Evolutionary conservation across 2,113 vertebrate species (phyloP), one percentile per base, ranked within the genome.

Genomic region (Eublepharis macularius): DNA sequence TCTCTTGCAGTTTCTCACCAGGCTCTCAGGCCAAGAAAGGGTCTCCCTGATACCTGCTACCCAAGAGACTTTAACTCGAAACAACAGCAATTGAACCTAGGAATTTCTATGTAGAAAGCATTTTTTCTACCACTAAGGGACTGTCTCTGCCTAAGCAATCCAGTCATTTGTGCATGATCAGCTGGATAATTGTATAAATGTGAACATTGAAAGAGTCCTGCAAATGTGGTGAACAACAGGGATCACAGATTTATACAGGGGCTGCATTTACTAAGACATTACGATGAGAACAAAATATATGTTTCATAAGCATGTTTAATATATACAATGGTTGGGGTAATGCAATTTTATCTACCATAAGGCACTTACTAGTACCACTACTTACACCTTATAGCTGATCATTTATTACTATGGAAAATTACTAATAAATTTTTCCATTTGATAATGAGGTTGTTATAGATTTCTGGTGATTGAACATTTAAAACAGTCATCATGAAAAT

Each of bases 391-490:
- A 16, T 36, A 84, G 70, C 39, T 54, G 21, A n/a, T 36, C 36
- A 16, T 70, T 78, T 60, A 34, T 11, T 14, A 43, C 6, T 7
- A 87, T 51, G 65, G 9, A 82, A 90, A 87, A 83, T 2, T 26
- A 39, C 39, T 39, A 39, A 72, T 45, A 81, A 89, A 87, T 19
- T 36, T n/a, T 80, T 83, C 86, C 0, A 43, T 82, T 82, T n/a
- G 66, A 41, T 41, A 26, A 57, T 81, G 80, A 70, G 51, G 34
- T 32, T 82, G 82, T 90, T 77, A 45, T 41, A 76, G 21, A 45
- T 1, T 6, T 0, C 32, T n/a, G 84, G 39, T 29, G 80, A 36
- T 47, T 83, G 32, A 83, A 80, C 3, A 34, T 88, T 85, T 86
- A 88, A 51, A 84, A 49, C 17, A 41, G 7, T 41, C 43, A 70